Base-by-base conservation (phyloP, 1,140 invertebrate genomes). In the Oryctes rhinoceros region DNA sequence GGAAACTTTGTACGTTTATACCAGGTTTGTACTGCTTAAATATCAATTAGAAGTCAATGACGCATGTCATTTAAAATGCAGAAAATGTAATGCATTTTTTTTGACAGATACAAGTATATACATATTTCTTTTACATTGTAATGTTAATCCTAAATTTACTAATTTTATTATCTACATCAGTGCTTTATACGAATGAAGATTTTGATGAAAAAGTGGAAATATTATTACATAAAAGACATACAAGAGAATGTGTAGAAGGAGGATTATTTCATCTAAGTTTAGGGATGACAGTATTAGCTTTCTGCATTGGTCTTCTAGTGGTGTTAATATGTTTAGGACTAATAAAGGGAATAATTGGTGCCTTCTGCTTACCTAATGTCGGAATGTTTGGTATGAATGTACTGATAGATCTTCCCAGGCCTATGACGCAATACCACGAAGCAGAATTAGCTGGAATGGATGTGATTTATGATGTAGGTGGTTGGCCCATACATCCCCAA, bases 321-420 rank as follows among this genome's bases (percentile, higher is more conserved):
- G 13, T 78, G 15, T 30, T 78, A 30, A n/a, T 78, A 47, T 78
- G 44, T 9, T 48, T 78, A 83, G 84, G 84, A 44, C 35, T 84
- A 10, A 13, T 83, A 44, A 84, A 84, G 80, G 84, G 83, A 30
- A 3, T 84, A 37, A 53, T 84, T 24, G 84, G 84, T 24, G 53
- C 83, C n/a, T 80, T 78, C n/a, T 77, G 37, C 77, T 80, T 47
- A 15, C 44, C 81, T 48, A 59, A 67, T 3, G 39, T 81, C 5
- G 78, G 78, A 47, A 79, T 79, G 80, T 79, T 44, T 71, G 53
- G 78, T 24, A 71, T 81, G 65, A 67, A 59, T 35, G 37, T 49
- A 15, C 37, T 83, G 47, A 75, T 83, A 74, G 80, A 83, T 77
- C 71, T 83, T 35, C 83, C 83, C 74, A 67, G 83, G n/a, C 81